These are phyloP conservation scores for Amphilophus citrinellus DNA, from an alignment of 2,113 vertebrate genomes.

Conservation along the genomic window DNA sequence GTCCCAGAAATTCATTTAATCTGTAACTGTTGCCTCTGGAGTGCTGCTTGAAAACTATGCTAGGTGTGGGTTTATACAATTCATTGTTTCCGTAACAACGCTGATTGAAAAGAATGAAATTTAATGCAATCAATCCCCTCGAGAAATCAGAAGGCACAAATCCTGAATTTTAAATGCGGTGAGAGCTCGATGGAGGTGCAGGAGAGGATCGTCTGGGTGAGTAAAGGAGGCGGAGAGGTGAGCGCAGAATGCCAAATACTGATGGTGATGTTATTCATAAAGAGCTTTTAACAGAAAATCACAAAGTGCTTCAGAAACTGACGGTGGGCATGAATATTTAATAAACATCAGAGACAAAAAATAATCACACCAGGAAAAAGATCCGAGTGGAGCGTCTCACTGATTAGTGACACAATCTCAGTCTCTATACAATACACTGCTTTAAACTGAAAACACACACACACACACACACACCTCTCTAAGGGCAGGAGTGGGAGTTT, in stretches of 20 bases:
- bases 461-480: background rate
- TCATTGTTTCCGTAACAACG: constrained; percentile 65
- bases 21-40: constrained; percentile 30
- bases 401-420: constrained; percentile 27
- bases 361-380: background rate
- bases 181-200: background rate
- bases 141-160: constrained; percentile 58
- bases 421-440: background rate
- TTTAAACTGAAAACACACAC: background rate
- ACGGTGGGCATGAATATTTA: constrained; percentile 1
- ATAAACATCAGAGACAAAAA: background rate
- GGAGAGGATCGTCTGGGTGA: background rate
- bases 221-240: accelerated
- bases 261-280: background rate
- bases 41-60: background rate
- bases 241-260: background rate
- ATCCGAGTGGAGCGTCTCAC: background rate
- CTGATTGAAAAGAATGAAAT: constrained; percentile 64
- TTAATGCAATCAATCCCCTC: constrained; percentile 59
- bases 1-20: constrained; percentile 53
- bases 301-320: constrained; percentile 19
- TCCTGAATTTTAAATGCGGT: constrained; percentile 37
- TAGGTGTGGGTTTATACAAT: constrained; percentile 45
- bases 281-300: constrained; percentile 32
- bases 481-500: constrained; percentile 12